Evolutionary conservation across 2,797 vertebrate genomes (phyloP).

Genomic region (Bovichtus diacanthus): DNA sequence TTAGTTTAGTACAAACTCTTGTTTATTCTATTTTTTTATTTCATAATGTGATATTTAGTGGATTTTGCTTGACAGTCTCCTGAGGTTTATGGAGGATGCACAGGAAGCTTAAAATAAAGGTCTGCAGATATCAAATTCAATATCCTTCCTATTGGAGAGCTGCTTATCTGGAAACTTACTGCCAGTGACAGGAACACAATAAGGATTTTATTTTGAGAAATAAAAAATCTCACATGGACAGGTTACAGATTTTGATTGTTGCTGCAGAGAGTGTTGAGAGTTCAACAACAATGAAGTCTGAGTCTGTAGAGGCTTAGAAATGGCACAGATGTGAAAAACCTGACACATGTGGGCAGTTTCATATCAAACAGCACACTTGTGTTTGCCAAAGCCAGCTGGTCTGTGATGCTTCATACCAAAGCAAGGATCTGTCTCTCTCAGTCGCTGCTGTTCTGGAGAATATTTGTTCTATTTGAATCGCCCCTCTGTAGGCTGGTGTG

Average conservation of each 20-base stretch:
- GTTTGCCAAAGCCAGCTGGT: constrained; percentile 29
- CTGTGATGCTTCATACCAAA: constrained; percentile 25
- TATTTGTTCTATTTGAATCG: constrained; percentile 15
- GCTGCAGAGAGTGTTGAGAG: not conserved
- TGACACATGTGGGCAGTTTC: constrained; percentile 9
- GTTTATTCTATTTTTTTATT: not conserved
- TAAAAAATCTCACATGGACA: not conserved
- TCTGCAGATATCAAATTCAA: constrained; percentile 38
- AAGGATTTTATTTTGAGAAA: constrained; percentile 26
- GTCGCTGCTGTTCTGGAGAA: constrained; percentile 14
- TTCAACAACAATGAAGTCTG: constrained; percentile 1
- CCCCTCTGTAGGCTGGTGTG: constrained; percentile 8
- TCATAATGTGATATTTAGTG: constrained; percentile 31
- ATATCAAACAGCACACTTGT: constrained; percentile 20
- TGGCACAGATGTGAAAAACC: constrained; percentile 30
- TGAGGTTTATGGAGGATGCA: constrained; percentile 10
- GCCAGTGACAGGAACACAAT: constrained; percentile 26
- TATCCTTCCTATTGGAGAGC: constrained; percentile 29
- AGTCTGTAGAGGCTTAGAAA: not conserved
- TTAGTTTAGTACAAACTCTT: not conserved
- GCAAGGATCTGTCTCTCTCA: constrained; percentile 9
- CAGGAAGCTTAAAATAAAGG: constrained; percentile 42
- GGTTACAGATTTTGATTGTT: constrained; percentile 15
- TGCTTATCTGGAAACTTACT: constrained; percentile 32
- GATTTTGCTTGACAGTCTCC: not conserved